A percentile compares a stretch with the other conserved stretches of the same genome.
Evolutionary conservation across 2,797 vertebrate species (phyloP).

Genomic region (Percopsis omiscomaycus): DNA sequence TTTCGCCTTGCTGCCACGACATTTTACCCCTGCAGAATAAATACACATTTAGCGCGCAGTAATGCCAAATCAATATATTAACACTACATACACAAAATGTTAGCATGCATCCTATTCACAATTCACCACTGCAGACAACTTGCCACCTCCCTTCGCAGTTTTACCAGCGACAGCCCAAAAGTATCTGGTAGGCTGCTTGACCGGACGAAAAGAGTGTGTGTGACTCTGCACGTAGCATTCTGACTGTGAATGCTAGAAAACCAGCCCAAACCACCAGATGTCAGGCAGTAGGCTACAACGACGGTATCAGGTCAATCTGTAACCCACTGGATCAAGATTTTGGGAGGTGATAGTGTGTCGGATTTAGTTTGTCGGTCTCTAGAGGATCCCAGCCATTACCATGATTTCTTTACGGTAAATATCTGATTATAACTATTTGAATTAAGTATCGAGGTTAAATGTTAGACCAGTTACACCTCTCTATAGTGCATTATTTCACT

Average conservation of each 20-base stretch:
- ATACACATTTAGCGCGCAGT: no score
- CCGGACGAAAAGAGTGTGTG: conserved; percentile 59
- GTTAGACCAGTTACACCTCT: no score
- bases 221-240: conserved; percentile 77
- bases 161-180: conserved; percentile 39
- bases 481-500: no score
- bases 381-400: conserved; percentile 3
- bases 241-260: conserved; percentile 24
- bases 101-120: not conserved
- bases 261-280: conserved; percentile 52
- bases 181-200: conserved; percentile 12
- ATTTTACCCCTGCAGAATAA: not conserved
- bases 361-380: not conserved
- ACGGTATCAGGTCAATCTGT: conserved; percentile 1
- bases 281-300: conserved; percentile 34
- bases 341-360: not conserved
- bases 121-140: not conserved
- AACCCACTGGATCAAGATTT: not conserved
- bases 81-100: not conserved
- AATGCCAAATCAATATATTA: no score
- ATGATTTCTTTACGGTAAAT: conserved; percentile 59
- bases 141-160: conserved; percentile 47
- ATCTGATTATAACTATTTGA: not conserved
- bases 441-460: not conserved
- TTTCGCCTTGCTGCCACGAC: not conserved